phyloP scores from a whole-genome alignment of 2,797 vertebrate genomes.

The Amblyraja radiata region DNA sequence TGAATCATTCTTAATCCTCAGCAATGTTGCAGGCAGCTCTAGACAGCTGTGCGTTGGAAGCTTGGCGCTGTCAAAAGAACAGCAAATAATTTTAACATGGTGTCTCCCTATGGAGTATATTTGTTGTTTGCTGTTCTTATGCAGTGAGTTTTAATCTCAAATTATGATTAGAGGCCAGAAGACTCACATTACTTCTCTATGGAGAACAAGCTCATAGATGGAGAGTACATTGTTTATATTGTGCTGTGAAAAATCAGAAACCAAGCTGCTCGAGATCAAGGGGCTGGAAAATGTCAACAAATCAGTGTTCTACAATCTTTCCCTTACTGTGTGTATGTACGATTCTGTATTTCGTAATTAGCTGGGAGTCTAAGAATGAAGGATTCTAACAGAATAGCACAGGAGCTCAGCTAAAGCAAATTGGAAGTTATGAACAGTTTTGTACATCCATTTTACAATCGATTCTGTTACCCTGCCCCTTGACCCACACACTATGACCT shows the following conservation, averaged over 20 bases:
- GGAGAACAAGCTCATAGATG: not conserved
- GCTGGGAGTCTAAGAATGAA: not conserved
- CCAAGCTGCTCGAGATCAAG: not conserved
- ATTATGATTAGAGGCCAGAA: too few relatives aligned
- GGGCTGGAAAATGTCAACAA: not conserved
- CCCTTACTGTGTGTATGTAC: not conserved
- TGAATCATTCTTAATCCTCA: not conserved
- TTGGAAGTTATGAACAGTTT: not conserved
- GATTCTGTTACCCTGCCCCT: not conserved
- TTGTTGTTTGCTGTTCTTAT: not conserved
- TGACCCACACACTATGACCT: not conserved
- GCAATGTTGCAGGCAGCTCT: too few relatives aligned
- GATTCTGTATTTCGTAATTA: not conserved
- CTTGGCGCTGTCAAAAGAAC: not conserved
- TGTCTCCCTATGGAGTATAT: not conserved
- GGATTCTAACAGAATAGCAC: not conserved
- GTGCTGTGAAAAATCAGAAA: not conserved
- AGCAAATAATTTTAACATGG: not conserved
- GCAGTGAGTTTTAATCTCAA: not conserved
- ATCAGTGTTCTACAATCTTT: not conserved
- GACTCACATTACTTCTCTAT: not conserved
- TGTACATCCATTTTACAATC: not conserved
- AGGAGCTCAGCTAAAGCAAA: not conserved
- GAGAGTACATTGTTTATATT: not conserved
- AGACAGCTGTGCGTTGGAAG: not conserved